These are phyloP conservation scores for Cheirogaleus medius DNA, from an alignment of 2,113 vertebrate genomes.

Conservation along the genomic window DNA sequence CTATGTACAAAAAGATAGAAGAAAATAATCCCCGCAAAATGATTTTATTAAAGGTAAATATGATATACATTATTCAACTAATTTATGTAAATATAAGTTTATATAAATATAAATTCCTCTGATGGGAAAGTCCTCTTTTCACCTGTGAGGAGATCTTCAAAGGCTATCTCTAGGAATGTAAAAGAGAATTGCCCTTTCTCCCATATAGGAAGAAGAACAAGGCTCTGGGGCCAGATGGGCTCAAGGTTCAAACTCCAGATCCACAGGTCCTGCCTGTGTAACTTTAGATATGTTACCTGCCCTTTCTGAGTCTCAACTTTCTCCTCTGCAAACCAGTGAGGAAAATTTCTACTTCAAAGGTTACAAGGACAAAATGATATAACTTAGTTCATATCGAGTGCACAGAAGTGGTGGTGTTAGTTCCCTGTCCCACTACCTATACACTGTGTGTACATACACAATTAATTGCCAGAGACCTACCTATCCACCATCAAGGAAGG, in stretches of 20 bases:
- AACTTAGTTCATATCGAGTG: not conserved
- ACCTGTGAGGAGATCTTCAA: not conserved
- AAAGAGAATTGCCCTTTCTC: not conserved
- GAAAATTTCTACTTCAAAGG: not conserved
- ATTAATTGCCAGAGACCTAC: not conserved
- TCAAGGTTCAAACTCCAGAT: not conserved
- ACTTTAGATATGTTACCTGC: not conserved
- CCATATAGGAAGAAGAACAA: not conserved
- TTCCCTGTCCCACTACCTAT: not conserved
- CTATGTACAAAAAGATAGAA: not conserved
- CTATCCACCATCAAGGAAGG: not conserved
- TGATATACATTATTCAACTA: not conserved
- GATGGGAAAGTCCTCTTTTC: not conserved
- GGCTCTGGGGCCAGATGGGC: not conserved
- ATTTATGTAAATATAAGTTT: not conserved
- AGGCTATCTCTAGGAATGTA: not conserved
- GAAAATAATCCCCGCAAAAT: not conserved
- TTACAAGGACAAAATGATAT: not conserved
- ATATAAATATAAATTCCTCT: not conserved
- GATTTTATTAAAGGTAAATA: not conserved
- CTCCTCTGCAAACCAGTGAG: not conserved
- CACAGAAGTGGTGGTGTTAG: not conserved
- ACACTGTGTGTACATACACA: not conserved
- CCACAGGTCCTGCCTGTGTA: not conserved
- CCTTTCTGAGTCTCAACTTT: not conserved